Conservation (phyloP, 2,113 vertebrate species). For the Aythya baeri region DNA sequence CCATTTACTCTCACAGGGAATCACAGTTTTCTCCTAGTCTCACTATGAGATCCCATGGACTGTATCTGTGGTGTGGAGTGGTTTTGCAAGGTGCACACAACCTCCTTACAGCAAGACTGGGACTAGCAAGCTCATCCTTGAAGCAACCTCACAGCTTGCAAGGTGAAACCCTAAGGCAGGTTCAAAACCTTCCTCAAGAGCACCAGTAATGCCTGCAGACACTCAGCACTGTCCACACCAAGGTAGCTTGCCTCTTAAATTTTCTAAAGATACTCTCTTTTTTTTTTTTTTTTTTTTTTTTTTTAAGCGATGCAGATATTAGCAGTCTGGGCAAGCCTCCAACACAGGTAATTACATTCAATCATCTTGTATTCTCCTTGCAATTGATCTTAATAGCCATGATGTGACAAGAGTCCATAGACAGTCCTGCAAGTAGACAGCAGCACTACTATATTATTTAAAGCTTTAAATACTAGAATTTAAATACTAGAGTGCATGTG, state of each 20-base stretch:
- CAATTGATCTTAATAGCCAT: not conserved
- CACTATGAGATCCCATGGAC: not conserved
- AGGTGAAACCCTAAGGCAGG: not conserved
- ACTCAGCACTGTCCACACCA: not conserved
- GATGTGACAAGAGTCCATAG: not conserved
- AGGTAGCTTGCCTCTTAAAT: not conserved
- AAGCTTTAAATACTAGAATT: not conserved
- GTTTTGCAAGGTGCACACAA: not conserved
- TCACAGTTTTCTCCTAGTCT: not conserved
- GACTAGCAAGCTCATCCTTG: not conserved
- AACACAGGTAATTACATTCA: not conserved
- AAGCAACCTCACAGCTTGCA: not conserved
- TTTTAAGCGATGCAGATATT: not conserved
- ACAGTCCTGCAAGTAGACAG: not conserved
- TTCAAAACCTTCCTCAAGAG: not conserved
- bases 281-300: not conserved
- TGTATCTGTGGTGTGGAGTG: fast-evolving
- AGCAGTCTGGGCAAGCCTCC: not conserved
- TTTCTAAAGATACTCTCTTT: not conserved
- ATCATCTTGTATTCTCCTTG: not conserved
- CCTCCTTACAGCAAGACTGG: not conserved
- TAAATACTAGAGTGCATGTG: not conserved
- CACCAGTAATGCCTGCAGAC: not conserved
- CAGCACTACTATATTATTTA: not conserved
- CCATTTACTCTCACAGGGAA: not conserved